A percentile compares a stretch with the other conserved stretches of the same genome.
These are phyloP conservation scores for Dromius quadrimaculatus DNA, from an alignment of 2,888 invertebrate species.

Conservation along the genomic window DNA sequence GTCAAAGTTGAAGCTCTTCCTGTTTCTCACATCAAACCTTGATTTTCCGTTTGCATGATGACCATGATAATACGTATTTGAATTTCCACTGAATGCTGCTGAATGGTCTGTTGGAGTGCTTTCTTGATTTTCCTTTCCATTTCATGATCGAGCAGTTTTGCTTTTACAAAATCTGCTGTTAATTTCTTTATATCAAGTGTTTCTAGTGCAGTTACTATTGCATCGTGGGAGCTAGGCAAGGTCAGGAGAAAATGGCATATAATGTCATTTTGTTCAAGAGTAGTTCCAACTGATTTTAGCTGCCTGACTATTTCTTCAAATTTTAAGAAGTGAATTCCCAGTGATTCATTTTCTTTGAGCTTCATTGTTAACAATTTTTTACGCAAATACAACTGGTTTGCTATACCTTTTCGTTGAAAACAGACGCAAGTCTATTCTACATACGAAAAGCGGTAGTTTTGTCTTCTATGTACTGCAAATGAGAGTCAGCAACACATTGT, in stretches of 20 bases:
- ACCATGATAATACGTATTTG: no score
- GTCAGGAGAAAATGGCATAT: not conserved
- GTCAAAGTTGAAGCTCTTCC: no score
- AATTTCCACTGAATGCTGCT: not conserved
- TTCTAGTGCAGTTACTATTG: not conserved
- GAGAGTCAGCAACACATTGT: not conserved
- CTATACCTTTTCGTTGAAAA: not conserved
- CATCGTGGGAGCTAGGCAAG: not conserved
- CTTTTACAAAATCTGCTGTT: not conserved
- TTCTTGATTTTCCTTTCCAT: not conserved
- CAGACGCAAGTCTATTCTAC: not conserved
- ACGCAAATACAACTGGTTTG: not conserved
- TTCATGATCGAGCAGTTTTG: not conserved
- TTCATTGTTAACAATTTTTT: not conserved
- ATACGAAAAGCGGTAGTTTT: not conserved
- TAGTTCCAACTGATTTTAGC: slow-evolving; percentile 56
- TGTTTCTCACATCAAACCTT: no score
- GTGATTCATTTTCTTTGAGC: not conserved
- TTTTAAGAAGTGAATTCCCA: not conserved
- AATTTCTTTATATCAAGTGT: not conserved
- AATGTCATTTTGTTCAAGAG: slow-evolving; percentile 55
- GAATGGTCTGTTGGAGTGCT: not conserved
- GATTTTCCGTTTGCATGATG: no score
- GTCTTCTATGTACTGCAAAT: not conserved
- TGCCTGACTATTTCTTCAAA: not conserved